Base-by-base conservation (phyloP, 2,888 invertebrate genomes). In the Conus canariensis region DNA sequence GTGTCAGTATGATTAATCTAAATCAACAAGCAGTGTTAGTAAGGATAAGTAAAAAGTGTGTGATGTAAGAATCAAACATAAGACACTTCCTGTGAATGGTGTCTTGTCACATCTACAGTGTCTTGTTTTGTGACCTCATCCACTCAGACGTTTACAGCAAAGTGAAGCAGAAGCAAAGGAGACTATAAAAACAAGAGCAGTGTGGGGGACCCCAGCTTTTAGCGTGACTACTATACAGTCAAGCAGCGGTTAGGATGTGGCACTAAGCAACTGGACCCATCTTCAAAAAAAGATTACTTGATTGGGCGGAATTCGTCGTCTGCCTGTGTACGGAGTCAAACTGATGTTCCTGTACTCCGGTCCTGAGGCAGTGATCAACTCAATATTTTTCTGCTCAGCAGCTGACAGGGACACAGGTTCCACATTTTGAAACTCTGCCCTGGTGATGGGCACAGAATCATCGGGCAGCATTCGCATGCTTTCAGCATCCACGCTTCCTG, bases 401-500 rank as follows among this genome's bases (percentile, higher is more conserved):
- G 45, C 86, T 12, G 86, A 86, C 22, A 86, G 7, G 67, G 86
- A 9, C 3, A 30, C 30, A 12, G 30, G 25, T 14, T 45, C 64
- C 86, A 67, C 64, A 25, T 86, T 67, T 14, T 0, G 56, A 30
- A 60, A 30, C 4, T 80, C 45, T 22, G 45, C 89, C 64, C 22
- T 30, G 8, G 16, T 22, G 16, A 85, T 60, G 70, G 89, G 89
- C 70, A 74, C 89, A 9, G 89, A 89, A 85, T 89, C 89, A 59
- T 89, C 89, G 56, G 89, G 89, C 2, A 85, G 59, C 74, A 85
- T 85, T 56, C 60, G 56, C 56, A 83, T 16, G n/a, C 85, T 89
- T 45, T 89, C 85, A 3, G 89, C 74, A 85, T 85, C 89, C 8
- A 89, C 74, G 67, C 89, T 89, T 19, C 60, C 89, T 22, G 89